Evolutionary conservation across 2,888 invertebrate species (phyloP), one percentile per base, ranked within the genome.

Genomic region (Cynaeus angustus): DNA sequence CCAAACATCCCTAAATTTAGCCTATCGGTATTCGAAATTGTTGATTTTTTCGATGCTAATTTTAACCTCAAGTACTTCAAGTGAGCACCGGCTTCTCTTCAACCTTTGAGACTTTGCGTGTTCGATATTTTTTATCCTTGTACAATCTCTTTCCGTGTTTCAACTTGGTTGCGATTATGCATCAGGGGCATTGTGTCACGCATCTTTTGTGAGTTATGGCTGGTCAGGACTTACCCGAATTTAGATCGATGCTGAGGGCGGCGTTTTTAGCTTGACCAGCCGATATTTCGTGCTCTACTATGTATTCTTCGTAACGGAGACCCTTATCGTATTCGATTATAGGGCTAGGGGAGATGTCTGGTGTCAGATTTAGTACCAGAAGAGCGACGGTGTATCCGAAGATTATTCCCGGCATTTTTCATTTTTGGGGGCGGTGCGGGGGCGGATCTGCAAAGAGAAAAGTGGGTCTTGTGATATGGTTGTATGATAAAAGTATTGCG

Each of bases 201-300:
- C 41, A 41, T 33, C 16, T 16, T 21, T 33, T 12, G 12, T 33
- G 59, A 33, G 59, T 61, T 61, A 50, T 37, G 61, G 37, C 10
- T 61, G 61, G 61, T 61, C 61, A 61, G 33, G 41, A 79, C 80
- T 82, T 84, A 88, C 88, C 83, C 41, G 85, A 82, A 74, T 85
- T 82, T 52, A 86, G 70, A 77, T 85, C 85, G 64, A 89, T 86
- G 41, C 82, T 83, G 26, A 80, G 79, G 50, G 90, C 90, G 2
- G 88, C 87, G 52, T 83, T 85, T 77, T 87, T 87, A 9, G 91
- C 91, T 69, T 88, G 88, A 0, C 86, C 82, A 13, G 88, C 86
- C 52, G 89, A 87, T 59, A 91, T 87, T 77, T 89, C 88, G 77
- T 91, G 91, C 77, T 91, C 91, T 68, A 91, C 85, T 75, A 87